Evolutionary conservation across 2,113 vertebrate species (phyloP).

Genomic region (Hippocampus mohnikei): DNA sequence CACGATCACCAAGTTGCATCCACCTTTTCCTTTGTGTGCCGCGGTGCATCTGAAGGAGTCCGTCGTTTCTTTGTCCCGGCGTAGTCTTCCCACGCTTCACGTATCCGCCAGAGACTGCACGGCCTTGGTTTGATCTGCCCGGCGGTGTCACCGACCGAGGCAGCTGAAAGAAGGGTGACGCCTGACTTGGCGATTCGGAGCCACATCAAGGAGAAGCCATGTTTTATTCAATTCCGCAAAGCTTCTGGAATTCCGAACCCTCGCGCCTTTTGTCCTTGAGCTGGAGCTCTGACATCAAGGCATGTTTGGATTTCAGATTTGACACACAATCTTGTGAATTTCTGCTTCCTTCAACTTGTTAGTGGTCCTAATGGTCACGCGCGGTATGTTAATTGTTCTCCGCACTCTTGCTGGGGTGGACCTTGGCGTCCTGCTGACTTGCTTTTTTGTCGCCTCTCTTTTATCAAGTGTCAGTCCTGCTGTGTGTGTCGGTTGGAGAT

Average conservation of each 20-base stretch:
- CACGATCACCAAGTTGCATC: too few species aligned
- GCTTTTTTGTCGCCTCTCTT: slow-evolving; percentile 54
- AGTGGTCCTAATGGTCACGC: neutral
- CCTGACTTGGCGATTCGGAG: slow-evolving; percentile 72
- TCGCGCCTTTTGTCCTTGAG: slow-evolving; percentile 70
- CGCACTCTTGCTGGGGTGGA: slow-evolving; percentile 24
- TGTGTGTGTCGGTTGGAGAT: neutral
- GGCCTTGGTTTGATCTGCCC: slow-evolving; percentile 46
- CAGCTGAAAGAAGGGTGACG: slow-evolving; percentile 57
- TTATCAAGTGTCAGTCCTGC: slow-evolving; percentile 46
- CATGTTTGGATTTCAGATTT: slow-evolving; percentile 68
- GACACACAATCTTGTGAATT: slow-evolving; percentile 1
- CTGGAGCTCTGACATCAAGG: slow-evolving; percentile 68
- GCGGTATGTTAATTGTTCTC: neutral
- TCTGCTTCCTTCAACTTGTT: neutral
- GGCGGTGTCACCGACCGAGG: slow-evolving; percentile 45
- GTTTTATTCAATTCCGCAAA: slow-evolving; percentile 77
- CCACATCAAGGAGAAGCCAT: slow-evolving; percentile 70
- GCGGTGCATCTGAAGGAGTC: slow-evolving; percentile 25
- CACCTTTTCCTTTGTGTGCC: neutral
- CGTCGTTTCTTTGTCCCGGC: slow-evolving; percentile 28
- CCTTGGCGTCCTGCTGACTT: slow-evolving; percentile 54
- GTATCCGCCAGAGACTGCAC: slow-evolving; percentile 49
- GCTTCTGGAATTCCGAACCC: slow-evolving; percentile 70
- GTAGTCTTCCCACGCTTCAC: slow-evolving; percentile 28